These are phyloP conservation scores for Leptinotarsa defecta DNA, from an alignment of 1,140 invertebrate genomes.

Conservation along the genomic window DNA sequence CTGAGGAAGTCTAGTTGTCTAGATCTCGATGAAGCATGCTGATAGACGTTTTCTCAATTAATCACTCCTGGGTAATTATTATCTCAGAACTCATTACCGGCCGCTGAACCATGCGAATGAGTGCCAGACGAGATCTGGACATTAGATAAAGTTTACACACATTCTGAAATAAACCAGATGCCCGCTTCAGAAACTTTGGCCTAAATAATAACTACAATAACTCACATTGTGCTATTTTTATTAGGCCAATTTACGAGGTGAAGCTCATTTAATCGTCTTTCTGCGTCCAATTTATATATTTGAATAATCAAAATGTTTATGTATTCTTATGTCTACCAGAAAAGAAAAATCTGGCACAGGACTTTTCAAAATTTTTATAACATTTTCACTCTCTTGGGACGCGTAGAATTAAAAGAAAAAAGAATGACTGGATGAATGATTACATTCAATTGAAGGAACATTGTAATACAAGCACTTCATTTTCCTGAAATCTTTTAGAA, in stretches of 20 bases:
- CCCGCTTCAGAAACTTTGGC: conserved; percentile 8
- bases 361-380: too few relatives aligned
- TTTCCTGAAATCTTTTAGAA: too few relatives aligned
- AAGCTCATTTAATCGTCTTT: background rate
- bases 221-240: conserved; percentile 2
- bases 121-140: conserved; percentile 16
- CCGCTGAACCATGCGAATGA: background rate
- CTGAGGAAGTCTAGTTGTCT: conserved; percentile 10
- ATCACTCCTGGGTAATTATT: conserved; percentile 8
- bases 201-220: conserved; percentile 18
- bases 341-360: too few relatives aligned
- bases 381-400: too few relatives aligned
- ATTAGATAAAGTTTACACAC: conserved; percentile 16
- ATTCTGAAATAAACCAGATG: conserved; percentile 17
- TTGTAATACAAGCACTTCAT: too few relatives aligned
- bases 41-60: conserved; percentile 10
- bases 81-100: conserved; percentile 14
- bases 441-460: too few relatives aligned
- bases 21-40: conserved; percentile 3
- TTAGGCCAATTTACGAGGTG: conserved; percentile 1
- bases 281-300: background rate
- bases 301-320: background rate
- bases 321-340: background rate
- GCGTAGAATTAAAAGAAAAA: too few relatives aligned
- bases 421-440: too few relatives aligned